Base-by-base conservation (phyloP, 2,888 invertebrate species). In the Euclidia mi region DNA sequence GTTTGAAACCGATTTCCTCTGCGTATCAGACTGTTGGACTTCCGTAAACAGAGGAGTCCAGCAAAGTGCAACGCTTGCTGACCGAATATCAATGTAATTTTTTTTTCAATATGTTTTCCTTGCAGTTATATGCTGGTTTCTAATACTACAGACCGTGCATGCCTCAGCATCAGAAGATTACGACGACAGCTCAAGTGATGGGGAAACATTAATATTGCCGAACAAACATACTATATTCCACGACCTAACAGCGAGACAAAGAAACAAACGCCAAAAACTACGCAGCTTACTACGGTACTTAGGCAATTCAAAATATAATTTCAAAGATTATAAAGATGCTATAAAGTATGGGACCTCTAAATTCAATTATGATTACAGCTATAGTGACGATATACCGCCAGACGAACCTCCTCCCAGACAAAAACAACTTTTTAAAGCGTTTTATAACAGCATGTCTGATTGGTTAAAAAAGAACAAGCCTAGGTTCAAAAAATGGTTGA, bases 81-180 rank as follows among this genome's bases (percentile, higher is more conserved):
- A n/a, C n/a, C n/a, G n/a, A n/a, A n/a, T n/a, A 7, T 25, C 6
- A 25, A 25, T 3, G 4, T 29, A 29, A 10, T 9, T 0, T 10
- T 9, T 9, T 9, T 29, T 29, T 29, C 9, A n/a, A n/a, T 2
- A 10, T 29, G n/a, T 29, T 29, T 32, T 11, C 7, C 3, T 41
- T 6, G 14, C 20, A 41, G 43, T 43, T 18, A 4, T 43, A 17
- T 32, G 11, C 31, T 43, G 43, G 10, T 3, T 31, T 7, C 10
- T 43, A 32, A 9, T 43, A 43, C 31, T 43, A 1, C 18, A 43
- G 17, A 17, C 31, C 0, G 43, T 43, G 1, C 9, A 43, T 43
- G 17, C 11, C 7, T 32, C 43, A 0, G 7, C 14, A 17, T 7
- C 43, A 32, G n/a, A 29, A 14, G 28, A 15, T 15, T 29, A 2